Conservation (phyloP, 2,797 vertebrate genomes). For the Cetoscarus ocellatus region DNA sequence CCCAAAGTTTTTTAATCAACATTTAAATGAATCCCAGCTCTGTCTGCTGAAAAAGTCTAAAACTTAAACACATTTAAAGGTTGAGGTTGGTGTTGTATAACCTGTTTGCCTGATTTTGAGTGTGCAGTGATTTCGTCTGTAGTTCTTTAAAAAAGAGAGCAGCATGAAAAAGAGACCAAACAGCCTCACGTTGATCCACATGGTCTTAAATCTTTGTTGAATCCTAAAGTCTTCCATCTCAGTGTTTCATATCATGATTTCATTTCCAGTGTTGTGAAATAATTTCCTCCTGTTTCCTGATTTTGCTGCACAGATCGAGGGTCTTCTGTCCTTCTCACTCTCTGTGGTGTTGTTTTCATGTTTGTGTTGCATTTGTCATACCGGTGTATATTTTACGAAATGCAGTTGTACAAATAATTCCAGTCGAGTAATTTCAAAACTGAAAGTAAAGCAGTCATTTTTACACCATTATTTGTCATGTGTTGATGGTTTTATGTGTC, state of each 20-base stretch:
- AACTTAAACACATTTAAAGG: too few relatives aligned
- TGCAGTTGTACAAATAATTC: conserved; percentile 5
- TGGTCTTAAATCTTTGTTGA: too few relatives aligned
- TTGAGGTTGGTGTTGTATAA: too few relatives aligned
- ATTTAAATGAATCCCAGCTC: too few relatives aligned
- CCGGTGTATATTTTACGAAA: background rate
- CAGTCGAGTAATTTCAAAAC: background rate
- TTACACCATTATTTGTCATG: background rate
- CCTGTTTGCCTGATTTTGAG: too few relatives aligned
- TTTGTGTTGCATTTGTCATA: background rate
- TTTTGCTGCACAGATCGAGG: background rate
- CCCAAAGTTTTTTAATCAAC: too few relatives aligned
- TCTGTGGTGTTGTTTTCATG: background rate
- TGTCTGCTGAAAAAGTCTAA: too few relatives aligned
- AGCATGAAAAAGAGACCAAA: background rate
- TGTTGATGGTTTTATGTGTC: background rate
- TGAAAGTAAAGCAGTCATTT: background rate
- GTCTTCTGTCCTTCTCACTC: background rate
- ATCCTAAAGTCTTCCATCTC: background rate
- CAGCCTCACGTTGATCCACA: background rate
- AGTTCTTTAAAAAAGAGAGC: too few relatives aligned
- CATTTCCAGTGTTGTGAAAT: background rate
- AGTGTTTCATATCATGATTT: background rate
- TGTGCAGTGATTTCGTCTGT: background rate
- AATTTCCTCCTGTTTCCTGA: background rate